Conservation (phyloP, 2,113 vertebrate genomes). For the Paramormyrops kingsleyae region DNA sequence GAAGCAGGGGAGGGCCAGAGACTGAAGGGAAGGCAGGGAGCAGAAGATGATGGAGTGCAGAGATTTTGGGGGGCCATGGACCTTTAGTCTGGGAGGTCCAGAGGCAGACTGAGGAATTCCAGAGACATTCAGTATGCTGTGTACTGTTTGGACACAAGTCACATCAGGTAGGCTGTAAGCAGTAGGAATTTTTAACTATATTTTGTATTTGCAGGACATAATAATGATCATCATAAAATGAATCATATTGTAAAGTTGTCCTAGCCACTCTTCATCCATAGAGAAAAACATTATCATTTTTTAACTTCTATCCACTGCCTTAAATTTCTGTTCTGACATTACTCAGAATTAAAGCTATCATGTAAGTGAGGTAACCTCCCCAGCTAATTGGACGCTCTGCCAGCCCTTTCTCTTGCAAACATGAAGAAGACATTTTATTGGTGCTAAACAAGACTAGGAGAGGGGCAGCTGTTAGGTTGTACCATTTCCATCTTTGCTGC, state of each 20-base stretch:
- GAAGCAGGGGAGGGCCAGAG: background rate
- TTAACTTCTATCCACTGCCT: background rate
- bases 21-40: background rate
- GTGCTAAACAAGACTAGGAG: background rate
- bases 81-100: background rate
- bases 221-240: background rate
- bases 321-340: background rate
- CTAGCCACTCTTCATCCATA: background rate
- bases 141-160: background rate
- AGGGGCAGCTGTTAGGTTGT: background rate
- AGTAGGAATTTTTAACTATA: background rate
- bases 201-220: background rate
- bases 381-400: background rate
- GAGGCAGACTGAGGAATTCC: background rate
- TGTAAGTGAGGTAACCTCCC: background rate
- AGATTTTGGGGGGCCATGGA: background rate
- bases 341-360: background rate
- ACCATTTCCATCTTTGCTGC: background rate
- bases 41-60: background rate
- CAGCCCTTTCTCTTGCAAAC: background rate
- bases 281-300: background rate
- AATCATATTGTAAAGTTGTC: background rate
- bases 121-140: background rate
- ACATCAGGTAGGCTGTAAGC: background rate
- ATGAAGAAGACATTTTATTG: background rate